phyloP scores from a whole-genome alignment of 2,888 invertebrate species.

The Apomyelois bistriatella region DNA sequence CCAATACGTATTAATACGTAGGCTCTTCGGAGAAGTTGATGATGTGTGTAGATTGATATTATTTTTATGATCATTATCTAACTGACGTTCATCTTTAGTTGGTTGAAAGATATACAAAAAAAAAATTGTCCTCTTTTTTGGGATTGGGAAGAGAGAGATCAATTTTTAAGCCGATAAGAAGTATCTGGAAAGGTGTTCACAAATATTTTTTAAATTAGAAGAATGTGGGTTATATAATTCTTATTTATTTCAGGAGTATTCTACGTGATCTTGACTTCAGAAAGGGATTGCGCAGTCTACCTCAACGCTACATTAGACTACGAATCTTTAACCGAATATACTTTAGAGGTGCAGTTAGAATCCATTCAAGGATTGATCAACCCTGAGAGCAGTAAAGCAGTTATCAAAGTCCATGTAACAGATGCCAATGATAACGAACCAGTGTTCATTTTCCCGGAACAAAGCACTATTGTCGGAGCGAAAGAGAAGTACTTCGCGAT shows the following conservation, averaged over 20 bases:
- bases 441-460: conserved; percentile 86
- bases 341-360: conserved; percentile 87
- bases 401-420: conserved; percentile 88
- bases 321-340: conserved; percentile 86
- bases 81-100: too few species aligned
- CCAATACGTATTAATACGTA: too few species aligned
- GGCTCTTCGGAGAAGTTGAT: too few species aligned
- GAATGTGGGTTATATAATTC: too few species aligned
- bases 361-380: conserved; percentile 91
- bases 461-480: conserved; percentile 73
- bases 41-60: too few species aligned
- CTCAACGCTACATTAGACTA: conserved; percentile 88
- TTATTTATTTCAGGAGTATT: conserved; percentile 81
- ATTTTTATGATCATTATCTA: too few species aligned
- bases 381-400: conserved; percentile 85
- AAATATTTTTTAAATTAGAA: too few species aligned
- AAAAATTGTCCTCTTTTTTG: too few species aligned
- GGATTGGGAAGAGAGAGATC: too few species aligned
- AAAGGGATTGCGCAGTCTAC: conserved; percentile 90
- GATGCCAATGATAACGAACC: conserved; percentile 96
- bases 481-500: conserved; percentile 89
- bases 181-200: too few species aligned
- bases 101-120: too few species aligned
- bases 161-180: too few species aligned
- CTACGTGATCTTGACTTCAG: conserved; percentile 85